Percentiles rank a stretch among this genome's conserved stretches.
These are phyloP conservation scores for Balearica regulorum DNA, from an alignment of 2,797 vertebrate species.

Conservation along the genomic window DNA sequence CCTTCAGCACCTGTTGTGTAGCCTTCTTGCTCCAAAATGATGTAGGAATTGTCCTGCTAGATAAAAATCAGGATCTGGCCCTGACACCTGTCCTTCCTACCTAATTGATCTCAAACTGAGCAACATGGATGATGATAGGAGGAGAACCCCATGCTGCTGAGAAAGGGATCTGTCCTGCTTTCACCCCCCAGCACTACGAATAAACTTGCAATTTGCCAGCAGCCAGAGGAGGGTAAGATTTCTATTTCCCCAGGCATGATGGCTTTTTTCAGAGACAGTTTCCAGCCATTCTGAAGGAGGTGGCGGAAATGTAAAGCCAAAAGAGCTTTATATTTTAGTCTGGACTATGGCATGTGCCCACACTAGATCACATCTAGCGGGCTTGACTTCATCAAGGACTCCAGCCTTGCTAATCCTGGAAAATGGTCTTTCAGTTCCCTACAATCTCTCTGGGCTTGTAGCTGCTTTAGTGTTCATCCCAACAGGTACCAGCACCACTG, in stretches of 20 bases:
- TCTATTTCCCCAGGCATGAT: neutral
- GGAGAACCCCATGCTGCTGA: neutral
- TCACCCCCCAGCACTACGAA: rapidly evolving
- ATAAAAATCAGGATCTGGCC: neutral
- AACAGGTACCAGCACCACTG: neutral
- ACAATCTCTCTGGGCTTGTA: neutral
- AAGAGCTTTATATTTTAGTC: neutral
- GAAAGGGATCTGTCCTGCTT: neutral
- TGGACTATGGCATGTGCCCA: neutral
- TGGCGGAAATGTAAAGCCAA: neutral
- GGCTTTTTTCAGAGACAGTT: neutral
- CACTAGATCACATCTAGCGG: neutral
- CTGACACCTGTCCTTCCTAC: neutral
- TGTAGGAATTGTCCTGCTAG: neutral
- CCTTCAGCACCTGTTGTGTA: neutral
- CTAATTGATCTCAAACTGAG: neutral
- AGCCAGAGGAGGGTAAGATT: neutral
- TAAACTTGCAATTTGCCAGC: neutral
- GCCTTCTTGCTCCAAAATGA: neutral
- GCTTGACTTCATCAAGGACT: neutral
- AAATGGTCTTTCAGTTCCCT: neutral
- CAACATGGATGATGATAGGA: neutral
- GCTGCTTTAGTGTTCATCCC: neutral
- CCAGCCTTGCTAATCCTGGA: neutral
- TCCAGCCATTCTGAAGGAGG: neutral